These are phyloP conservation scores for Calameuta idolon DNA, from an alignment of 2,888 invertebrate genomes.

Conservation along the genomic window DNA sequence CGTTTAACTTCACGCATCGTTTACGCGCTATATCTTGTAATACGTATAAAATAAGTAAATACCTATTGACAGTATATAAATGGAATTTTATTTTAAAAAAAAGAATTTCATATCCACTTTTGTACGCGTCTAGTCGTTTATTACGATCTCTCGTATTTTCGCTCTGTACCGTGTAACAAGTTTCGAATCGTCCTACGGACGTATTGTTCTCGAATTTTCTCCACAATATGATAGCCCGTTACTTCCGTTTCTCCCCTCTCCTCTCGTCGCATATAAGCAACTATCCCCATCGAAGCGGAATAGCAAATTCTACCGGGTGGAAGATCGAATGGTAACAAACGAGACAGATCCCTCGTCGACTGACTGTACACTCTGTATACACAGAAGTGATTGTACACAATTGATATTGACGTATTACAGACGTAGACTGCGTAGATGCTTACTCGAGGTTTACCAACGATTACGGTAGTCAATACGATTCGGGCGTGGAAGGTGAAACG, in stretches of 20 bases:
- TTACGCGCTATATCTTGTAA: background rate
- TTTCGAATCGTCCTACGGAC: background rate
- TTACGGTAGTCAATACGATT: background rate
- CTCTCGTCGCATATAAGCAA: background rate
- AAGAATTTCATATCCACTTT: background rate
- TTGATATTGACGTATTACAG: background rate
- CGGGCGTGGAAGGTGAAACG: background rate
- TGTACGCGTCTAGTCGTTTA: background rate
- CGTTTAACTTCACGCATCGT: background rate
- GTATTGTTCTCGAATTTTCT: background rate
- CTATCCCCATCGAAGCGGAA: background rate
- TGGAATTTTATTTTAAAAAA: background rate
- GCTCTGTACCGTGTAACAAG: background rate
- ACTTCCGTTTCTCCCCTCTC: background rate
- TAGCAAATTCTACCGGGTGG: background rate
- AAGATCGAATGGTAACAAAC: background rate
- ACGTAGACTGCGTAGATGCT: background rate
- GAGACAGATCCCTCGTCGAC: background rate
- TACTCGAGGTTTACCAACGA: background rate
- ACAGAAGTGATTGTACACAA: background rate
- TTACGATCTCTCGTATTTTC: background rate
- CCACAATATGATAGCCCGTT: background rate
- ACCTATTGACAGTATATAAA: constrained; percentile 4
- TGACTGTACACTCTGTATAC: background rate
- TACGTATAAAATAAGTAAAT: constrained; percentile 1